Conservation (phyloP, 2,888 invertebrate genomes). For the Tetragonula carbonaria region DNA sequence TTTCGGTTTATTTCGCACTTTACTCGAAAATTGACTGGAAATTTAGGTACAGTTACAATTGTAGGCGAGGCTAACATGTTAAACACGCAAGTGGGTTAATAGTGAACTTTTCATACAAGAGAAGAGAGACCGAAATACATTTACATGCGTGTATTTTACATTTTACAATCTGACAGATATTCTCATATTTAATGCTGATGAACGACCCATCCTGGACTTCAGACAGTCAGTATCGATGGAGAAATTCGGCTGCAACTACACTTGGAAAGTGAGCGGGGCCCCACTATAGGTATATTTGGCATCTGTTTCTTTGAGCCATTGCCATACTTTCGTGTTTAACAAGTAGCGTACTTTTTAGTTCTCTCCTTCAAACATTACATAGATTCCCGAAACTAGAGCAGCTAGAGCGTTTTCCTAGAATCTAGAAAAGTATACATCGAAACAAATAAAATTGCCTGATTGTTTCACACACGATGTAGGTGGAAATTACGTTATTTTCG, state of each 20-base stretch:
- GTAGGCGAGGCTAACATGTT: slow-evolving; percentile 42
- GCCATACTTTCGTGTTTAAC: slow-evolving; percentile 66
- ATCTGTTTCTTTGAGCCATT: slow-evolving; percentile 49
- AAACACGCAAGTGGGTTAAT: slow-evolving; percentile 75
- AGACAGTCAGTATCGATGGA: slow-evolving; percentile 21
- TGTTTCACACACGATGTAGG: background rate
- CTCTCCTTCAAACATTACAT: slow-evolving; percentile 33
- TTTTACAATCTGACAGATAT: slow-evolving; percentile 52
- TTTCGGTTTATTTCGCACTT: background rate
- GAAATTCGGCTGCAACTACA: slow-evolving; percentile 51
- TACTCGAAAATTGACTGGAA: slow-evolving; percentile 12
- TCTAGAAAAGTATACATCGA: slow-evolving; percentile 39
- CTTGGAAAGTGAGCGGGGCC: slow-evolving; percentile 20
- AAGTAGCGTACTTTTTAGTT: slow-evolving; percentile 46
- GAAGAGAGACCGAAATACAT: slow-evolving; percentile 37
- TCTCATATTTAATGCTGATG: slow-evolving; percentile 65
- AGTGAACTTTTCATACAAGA: slow-evolving; percentile 46
- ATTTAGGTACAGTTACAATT: slow-evolving; percentile 22
- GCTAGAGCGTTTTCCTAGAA: slow-evolving; percentile 55
- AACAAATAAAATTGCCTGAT: background rate
- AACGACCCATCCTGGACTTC: slow-evolving; percentile 59
- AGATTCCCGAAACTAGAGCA: slow-evolving; percentile 52
- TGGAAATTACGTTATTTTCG: background rate
- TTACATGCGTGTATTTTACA: background rate
- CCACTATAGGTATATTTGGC: slow-evolving; percentile 36